These are phyloP conservation scores for Coturnix japonica DNA, from an alignment of 2,113 vertebrate genomes.

Conservation along the genomic window DNA sequence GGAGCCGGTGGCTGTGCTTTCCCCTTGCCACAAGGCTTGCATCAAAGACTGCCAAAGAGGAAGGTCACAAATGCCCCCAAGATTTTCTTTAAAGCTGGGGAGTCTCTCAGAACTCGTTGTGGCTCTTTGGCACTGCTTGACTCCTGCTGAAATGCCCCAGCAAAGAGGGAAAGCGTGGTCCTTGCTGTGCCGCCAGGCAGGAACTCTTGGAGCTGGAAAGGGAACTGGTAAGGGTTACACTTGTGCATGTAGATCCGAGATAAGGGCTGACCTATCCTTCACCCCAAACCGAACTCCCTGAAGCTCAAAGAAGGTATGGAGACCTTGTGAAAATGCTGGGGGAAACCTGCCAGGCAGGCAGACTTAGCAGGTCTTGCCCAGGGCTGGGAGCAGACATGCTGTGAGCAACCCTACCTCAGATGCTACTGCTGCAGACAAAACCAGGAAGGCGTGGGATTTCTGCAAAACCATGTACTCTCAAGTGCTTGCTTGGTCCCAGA, in stretches of 20 bases:
- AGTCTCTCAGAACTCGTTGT: neutral
- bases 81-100: neutral
- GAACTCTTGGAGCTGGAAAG: constrained; percentile 25
- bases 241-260: neutral
- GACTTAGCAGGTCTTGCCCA: neutral
- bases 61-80: neutral
- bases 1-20: neutral
- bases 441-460: neutral
- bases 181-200: fast-evolving
- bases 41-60: neutral
- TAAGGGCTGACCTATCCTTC: constrained; percentile 62
- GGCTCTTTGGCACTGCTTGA: neutral
- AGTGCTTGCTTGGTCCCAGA: neutral
- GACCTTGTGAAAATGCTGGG: constrained; percentile 5
- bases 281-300: constrained; percentile 38
- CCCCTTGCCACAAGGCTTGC: neutral
- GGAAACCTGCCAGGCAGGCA: neutral
- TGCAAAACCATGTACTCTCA: neutral
- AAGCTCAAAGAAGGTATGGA: constrained; percentile 47
- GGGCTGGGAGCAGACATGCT: neutral
- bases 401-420: neutral
- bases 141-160: neutral
- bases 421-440: neutral
- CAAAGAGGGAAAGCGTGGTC: neutral
- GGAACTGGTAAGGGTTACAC: constrained; percentile 25